Percentiles rank a stretch among this genome's conserved stretches.
These are phyloP conservation scores for Andrena marginata DNA, from an alignment of 2,888 invertebrate species.

Conservation along the genomic window DNA sequence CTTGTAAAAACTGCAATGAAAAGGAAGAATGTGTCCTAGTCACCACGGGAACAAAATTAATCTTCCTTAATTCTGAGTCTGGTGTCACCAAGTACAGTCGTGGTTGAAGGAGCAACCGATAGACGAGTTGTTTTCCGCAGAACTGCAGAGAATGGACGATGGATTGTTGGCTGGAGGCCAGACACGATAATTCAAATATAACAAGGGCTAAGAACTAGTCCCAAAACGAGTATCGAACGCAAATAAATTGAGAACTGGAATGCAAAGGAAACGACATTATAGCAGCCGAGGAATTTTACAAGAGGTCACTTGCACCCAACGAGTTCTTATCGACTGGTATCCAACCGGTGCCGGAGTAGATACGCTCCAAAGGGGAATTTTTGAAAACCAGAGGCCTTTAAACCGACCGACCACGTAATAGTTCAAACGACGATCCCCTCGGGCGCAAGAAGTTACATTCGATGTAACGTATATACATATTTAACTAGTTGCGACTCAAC, in stretches of 20 bases:
- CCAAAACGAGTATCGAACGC: not conserved
- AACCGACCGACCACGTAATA: constrained; percentile 58
- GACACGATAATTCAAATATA: not conserved
- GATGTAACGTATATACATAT: not conserved
- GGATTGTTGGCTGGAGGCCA: not conserved
- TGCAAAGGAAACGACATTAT: constrained; percentile 20
- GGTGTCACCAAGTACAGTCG: too few relatives aligned
- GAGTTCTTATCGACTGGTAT: constrained; percentile 43
- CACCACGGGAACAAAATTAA: too few relatives aligned
- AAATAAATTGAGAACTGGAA: constrained; percentile 25
- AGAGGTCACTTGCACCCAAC: constrained; percentile 52
- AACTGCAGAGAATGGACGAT: not conserved
- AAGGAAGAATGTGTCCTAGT: too few relatives aligned
- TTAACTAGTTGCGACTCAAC: not conserved
- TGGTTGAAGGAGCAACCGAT: too few relatives aligned
- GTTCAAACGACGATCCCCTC: constrained; percentile 53
- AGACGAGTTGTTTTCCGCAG: too few relatives aligned
- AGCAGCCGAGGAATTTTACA: constrained; percentile 27
- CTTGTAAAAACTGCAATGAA: not conserved
- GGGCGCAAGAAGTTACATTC: constrained; percentile 34
- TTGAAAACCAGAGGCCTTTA: constrained; percentile 66
- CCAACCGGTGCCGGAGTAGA: constrained; percentile 33
- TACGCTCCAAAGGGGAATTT: constrained; percentile 35
- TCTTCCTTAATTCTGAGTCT: not conserved
- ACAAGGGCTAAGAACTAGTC: constrained; percentile 23